Evolutionary conservation across 1,140 invertebrate genomes (phyloP).

Genomic region (Neodiprion lecontei): DNA sequence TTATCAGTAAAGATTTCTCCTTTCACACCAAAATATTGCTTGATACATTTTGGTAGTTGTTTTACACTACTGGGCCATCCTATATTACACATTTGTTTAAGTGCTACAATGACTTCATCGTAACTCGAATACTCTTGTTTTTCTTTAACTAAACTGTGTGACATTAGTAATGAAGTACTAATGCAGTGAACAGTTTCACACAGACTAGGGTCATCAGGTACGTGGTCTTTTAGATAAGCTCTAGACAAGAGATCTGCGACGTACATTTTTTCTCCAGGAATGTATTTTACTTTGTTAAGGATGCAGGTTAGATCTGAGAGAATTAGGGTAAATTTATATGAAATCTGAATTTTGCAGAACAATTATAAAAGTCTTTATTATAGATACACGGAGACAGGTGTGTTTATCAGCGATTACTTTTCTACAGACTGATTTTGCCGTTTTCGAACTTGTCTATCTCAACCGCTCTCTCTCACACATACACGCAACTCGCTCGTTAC

Average conservation of each 20-base stretch:
- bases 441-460: no score
- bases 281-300: conserved; percentile 18
- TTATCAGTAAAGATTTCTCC: conserved; percentile 35
- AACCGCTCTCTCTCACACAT: no score
- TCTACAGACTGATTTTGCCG: no score
- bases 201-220: background rate
- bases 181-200: conserved; percentile 15
- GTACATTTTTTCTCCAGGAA: conserved; percentile 39
- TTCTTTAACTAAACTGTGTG: conserved; percentile 21
- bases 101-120: background rate
- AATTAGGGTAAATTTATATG: no score
- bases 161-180: conserved; percentile 17
- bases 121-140: background rate
- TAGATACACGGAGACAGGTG: no score
- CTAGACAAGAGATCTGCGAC: conserved; percentile 45
- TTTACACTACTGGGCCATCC: background rate
- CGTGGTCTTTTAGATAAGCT: conserved; percentile 7
- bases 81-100: background rate
- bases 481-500: no score
- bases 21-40: conserved; percentile 21
- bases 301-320: no score
- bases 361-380: no score
- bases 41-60: background rate
- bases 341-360: no score
- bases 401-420: no score